phyloP scores from a whole-genome alignment of 2,113 vertebrate species.

The Megaptera novaeangliae region DNA sequence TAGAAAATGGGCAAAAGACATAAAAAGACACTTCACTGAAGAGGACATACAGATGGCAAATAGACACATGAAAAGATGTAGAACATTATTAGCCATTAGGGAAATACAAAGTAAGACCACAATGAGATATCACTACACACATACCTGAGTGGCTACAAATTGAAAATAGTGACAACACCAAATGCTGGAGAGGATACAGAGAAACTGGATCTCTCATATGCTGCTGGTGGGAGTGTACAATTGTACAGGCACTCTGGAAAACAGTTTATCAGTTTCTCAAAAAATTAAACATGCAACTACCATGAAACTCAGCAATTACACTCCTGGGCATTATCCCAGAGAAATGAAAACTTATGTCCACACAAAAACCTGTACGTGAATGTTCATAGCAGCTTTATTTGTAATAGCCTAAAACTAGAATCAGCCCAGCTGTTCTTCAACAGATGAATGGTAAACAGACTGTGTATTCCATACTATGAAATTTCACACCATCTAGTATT shows the following conservation, averaged over 20 bases:
- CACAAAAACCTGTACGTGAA: not conserved
- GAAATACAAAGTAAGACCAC: not conserved
- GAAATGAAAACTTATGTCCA: not conserved
- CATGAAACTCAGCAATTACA: not conserved
- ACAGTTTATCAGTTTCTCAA: not conserved
- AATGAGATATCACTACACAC: not conserved
- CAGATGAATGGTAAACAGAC: not conserved
- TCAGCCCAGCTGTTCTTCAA: not conserved
- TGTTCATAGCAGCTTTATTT: not conserved
- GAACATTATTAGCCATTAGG: not conserved
- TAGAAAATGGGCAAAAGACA: constrained; percentile 7
- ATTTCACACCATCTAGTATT: not conserved
- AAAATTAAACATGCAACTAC: not conserved
- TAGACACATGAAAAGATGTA: not conserved
- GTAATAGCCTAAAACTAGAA: not conserved
- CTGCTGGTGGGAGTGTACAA: not conserved
- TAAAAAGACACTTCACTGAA: not conserved
- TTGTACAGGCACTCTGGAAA: not conserved
- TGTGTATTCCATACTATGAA: not conserved
- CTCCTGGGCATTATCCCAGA: not conserved
- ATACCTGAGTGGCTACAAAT: not conserved
- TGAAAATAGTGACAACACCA: not conserved
- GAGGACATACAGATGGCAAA: not conserved
- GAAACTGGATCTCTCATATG: not conserved
- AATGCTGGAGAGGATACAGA: not conserved